Base-by-base conservation (phyloP, 92 coral and sea anemone genomes). In the Umimayanthus chanpuru region DNA sequence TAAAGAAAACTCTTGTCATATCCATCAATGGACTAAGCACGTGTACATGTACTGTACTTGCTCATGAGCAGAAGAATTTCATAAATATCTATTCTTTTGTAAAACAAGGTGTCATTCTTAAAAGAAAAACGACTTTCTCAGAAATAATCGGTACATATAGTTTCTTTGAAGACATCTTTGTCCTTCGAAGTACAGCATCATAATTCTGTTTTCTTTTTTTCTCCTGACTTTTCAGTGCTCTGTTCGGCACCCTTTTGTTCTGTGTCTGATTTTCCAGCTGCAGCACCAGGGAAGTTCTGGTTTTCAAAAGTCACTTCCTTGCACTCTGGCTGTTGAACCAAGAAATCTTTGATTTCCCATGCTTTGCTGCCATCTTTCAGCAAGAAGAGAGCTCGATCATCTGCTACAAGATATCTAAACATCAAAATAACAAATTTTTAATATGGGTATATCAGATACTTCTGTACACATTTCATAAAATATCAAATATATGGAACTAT, bases 271-370 rank as follows among this genome's bases (percentile, higher is more conserved):
- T 86, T 77, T 23, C 88, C 76, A 43, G 90, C 96, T 5, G 92
- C 98, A 55, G 85, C 93, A 23, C 99, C 99, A 12, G 97, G 98
- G 68, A 97, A 97, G 87, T 94, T 96, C 78, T 97, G 99, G 89
- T 97, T 97, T n/a, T 97, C 99, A 92, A 97, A 97, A 77, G 96
- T 96, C 25, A 97, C 99, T 79, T 91, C 85, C 90, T 91, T 93
- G 73, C 99, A 97, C 76, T 97, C 99, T 55, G 99, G 97, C 80
- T 97, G 99, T 20, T 94, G 91, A 64, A 95, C 89, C 49, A 97
- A 74, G 74, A 90, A 97, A 77, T 97, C 99, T 89, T 94, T 97
- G 53, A 97, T 92, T 28, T 97, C 99, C 99, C 99, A 97, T 4
- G 99, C 99, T 20, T 85, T 91, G 73, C 99, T 97, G 77, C 99